These are phyloP conservation scores for Diprion similis DNA, from an alignment of 1,140 invertebrate genomes.

Conservation along the genomic window DNA sequence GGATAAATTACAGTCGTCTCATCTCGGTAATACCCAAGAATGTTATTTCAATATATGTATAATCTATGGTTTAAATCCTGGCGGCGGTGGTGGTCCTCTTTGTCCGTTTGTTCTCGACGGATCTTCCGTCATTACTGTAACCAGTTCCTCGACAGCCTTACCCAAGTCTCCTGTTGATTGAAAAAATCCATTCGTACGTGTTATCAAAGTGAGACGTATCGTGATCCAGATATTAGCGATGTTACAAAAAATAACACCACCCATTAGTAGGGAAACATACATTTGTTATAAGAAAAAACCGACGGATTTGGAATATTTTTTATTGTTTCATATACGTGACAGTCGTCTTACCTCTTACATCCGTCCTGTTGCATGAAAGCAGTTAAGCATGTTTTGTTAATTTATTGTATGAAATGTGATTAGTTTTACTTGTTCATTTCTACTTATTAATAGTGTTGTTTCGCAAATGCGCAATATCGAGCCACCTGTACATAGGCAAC, in stretches of 20 bases:
- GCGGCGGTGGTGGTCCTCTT: slow-evolving; percentile 52
- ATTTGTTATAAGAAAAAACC: slow-evolving; percentile 24
- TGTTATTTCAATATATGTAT: slow-evolving; percentile 19
- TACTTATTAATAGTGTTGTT: not conserved
- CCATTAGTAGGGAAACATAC: slow-evolving; percentile 30
- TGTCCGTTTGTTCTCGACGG: slow-evolving; percentile 52
- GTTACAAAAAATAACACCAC: slow-evolving; percentile 33
- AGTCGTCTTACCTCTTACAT: slow-evolving; percentile 31
- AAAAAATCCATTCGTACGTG: slow-evolving; percentile 20
- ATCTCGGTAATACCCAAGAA: slow-evolving; percentile 19
- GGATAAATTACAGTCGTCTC: slow-evolving; percentile 4
- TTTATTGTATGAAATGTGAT: not conserved
- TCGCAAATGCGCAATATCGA: too few relatives aligned
- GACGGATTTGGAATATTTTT: slow-evolving; percentile 5
- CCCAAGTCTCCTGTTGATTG: slow-evolving; percentile 75
- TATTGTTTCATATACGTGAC: not conserved
- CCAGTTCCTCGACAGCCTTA: slow-evolving; percentile 83
- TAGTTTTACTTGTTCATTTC: not conserved
- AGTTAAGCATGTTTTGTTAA: not conserved
- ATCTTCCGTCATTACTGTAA: slow-evolving; percentile 87
- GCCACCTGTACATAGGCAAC: too few relatives aligned
- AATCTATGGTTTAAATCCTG: slow-evolving; percentile 54
- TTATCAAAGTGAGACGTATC: slow-evolving; percentile 14
- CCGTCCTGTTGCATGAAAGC: slow-evolving; percentile 22
- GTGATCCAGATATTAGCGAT: slow-evolving; percentile 3